A percentile compares a stretch with the other conserved stretches of the same genome.
phyloP scores from a whole-genome alignment of 1,140 invertebrate genomes.

The Pinna nobilis region DNA sequence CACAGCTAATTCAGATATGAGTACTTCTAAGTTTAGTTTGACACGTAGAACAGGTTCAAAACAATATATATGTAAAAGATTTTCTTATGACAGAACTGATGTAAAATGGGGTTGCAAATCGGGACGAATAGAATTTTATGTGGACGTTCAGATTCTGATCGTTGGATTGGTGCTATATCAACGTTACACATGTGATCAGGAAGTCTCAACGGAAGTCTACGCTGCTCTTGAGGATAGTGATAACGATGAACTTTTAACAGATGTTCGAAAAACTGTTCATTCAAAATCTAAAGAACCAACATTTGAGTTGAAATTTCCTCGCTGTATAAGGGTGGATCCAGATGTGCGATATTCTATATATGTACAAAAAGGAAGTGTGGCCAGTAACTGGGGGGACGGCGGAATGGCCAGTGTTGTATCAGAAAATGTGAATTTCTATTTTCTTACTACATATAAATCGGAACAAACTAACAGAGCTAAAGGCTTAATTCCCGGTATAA shows the following conservation, averaged over 20 bases:
- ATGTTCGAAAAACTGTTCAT: constrained; percentile 7
- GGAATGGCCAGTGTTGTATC: constrained; percentile 22
- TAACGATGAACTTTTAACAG: constrained; percentile 14
- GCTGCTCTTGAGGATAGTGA: constrained; percentile 19
- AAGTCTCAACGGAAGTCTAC: neutral
- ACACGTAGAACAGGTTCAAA: constrained; percentile 3
- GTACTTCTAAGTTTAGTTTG: constrained; percentile 2
- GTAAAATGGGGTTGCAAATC: constrained; percentile 16
- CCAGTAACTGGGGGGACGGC: constrained; percentile 15
- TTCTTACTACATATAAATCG: constrained; percentile 16
- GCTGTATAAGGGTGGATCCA: neutral
- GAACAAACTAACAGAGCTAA: constrained; percentile 16
- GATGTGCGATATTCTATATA: constrained; percentile 7
- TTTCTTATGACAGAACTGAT: constrained; percentile 15
- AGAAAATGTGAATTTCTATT: constrained; percentile 14
- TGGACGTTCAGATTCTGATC: constrained; percentile 11
- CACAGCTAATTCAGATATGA: neutral
- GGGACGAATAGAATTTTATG: constrained; percentile 20
- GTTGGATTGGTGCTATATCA: constrained; percentile 4
- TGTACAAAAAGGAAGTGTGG: constrained; percentile 5
- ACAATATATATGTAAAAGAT: constrained; percentile 13
- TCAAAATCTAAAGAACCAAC: neutral
- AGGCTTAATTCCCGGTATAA: constrained; percentile 3
- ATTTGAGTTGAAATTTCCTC: constrained; percentile 14
- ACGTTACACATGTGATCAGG: neutral